phyloP scores from a whole-genome alignment of 2,888 invertebrate genomes.

The Coenonympha arcania region DNA sequence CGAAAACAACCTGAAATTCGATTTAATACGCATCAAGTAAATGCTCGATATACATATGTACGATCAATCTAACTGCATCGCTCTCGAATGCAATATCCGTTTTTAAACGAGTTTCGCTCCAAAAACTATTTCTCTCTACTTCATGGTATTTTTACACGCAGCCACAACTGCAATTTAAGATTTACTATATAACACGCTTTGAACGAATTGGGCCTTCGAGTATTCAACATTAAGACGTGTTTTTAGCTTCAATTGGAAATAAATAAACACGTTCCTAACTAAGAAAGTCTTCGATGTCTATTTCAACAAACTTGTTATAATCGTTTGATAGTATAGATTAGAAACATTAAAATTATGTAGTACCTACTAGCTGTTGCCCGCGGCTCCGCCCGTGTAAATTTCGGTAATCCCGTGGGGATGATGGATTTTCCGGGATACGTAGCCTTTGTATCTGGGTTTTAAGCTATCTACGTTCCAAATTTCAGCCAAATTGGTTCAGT shows the following conservation, averaged over 20 bases:
- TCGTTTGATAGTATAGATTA: no score
- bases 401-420: no score
- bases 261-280: no score
- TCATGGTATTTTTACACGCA: constrained; percentile 42
- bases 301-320: no score
- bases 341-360: no score
- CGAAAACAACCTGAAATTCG: constrained; percentile 4
- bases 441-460: no score
- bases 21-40: constrained; percentile 37
- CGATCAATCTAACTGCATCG: constrained; percentile 58
- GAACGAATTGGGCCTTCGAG: not conserved
- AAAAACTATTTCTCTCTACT: constrained; percentile 65
- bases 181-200: constrained; percentile 13
- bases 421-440: no score
- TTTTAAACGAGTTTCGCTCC: constrained; percentile 71
- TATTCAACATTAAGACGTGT: not conserved
- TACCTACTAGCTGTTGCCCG: no score
- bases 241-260: not conserved
- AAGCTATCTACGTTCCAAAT: no score
- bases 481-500: no score
- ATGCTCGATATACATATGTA: constrained; percentile 56
- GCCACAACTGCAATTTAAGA: constrained; percentile 27
- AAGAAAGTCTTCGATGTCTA: no score
- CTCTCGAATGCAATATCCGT: constrained; percentile 72
- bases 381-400: no score